phyloP scores from a whole-genome alignment of 2,888 invertebrate genomes.

The Heteromurus nitidus region DNA sequence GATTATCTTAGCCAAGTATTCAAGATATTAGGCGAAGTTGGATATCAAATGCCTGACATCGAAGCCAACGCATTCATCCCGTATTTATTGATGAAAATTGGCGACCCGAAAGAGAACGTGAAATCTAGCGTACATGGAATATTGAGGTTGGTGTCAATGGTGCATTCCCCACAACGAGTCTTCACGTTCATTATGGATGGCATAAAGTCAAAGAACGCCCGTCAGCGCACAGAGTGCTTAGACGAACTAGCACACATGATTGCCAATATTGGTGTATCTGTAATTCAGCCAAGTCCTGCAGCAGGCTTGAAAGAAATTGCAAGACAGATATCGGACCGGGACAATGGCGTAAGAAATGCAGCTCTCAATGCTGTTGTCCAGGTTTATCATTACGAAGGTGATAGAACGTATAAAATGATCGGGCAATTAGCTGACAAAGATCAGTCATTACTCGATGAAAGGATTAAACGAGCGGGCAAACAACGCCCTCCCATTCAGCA shows the following conservation, averaged over 20 bases:
- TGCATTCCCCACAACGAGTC: slow-evolving; percentile 92
- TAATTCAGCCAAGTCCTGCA: slow-evolving; percentile 87
- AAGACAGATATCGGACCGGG: slow-evolving; percentile 95
- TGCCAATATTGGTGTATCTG: slow-evolving; percentile 87
- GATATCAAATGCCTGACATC: slow-evolving; percentile 90
- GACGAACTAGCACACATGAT: slow-evolving; percentile 92
- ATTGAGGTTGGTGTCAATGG: slow-evolving; percentile 87
- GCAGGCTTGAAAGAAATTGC: slow-evolving; percentile 92
- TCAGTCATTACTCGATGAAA: slow-evolving; percentile 92
- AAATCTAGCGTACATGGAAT: slow-evolving; percentile 91
- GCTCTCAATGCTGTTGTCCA: slow-evolving; percentile 95
- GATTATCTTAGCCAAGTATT: slow-evolving; percentile 93
- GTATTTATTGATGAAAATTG: slow-evolving; percentile 90
- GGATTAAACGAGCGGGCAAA: slow-evolving; percentile 91
- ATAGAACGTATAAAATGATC: slow-evolving; percentile 91
- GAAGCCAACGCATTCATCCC: slow-evolving; percentile 97
- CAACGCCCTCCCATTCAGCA: slow-evolving; percentile 75
- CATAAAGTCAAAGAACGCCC: slow-evolving; percentile 95
- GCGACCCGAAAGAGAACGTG: slow-evolving; percentile 96
- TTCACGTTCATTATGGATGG: slow-evolving; percentile 96
- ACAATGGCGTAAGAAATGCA: slow-evolving; percentile 95
- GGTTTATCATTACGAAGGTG: slow-evolving; percentile 93
- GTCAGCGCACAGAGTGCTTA: slow-evolving; percentile 96
- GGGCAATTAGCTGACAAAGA: slow-evolving; percentile 97
- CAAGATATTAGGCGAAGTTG: slow-evolving; percentile 82